A percentile compares a stretch with the other conserved stretches of the same genome.
phyloP scores from a whole-genome alignment of 2,888 invertebrate genomes.

The Drosophila kokeensis region DNA sequence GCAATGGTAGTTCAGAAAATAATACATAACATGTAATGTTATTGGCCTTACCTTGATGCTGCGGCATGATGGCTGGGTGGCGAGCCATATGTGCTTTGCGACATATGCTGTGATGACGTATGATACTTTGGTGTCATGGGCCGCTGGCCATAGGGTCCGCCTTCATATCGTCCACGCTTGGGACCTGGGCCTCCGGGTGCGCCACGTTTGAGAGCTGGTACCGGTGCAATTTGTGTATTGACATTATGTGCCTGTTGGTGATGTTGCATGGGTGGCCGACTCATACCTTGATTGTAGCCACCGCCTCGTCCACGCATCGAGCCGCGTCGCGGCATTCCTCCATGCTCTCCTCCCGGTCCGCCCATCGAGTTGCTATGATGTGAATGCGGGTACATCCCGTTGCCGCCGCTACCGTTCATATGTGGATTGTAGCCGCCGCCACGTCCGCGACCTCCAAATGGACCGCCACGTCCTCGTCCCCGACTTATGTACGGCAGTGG shows the following conservation, averaged over 20 bases:
- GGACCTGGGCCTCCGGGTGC: conserved; percentile 84
- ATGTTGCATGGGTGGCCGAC: conserved; percentile 82
- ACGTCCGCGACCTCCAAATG: conserved; percentile 75
- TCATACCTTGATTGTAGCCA: conserved; percentile 82
- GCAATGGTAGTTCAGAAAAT: neutral
- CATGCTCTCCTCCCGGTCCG: conserved; percentile 74
- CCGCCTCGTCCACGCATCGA: conserved; percentile 84
- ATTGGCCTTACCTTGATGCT: conserved; percentile 73
- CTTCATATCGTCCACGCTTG: conserved; percentile 85
- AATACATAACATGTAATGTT: neutral
- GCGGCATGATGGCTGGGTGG: conserved; percentile 75
- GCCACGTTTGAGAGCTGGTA: conserved; percentile 84
- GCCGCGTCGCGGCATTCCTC: conserved; percentile 81
- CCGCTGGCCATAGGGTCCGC: conserved; percentile 83
- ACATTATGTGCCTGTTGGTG: conserved; percentile 81
- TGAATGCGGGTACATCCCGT: conserved; percentile 73
- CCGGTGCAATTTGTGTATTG: conserved; percentile 84
- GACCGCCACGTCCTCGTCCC: conserved; percentile 83
- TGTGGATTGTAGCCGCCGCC: conserved; percentile 81
- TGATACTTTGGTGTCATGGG: conserved; percentile 84
- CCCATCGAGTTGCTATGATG: conserved; percentile 68
- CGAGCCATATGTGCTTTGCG: conserved; percentile 78
- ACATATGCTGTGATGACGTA: conserved; percentile 78
- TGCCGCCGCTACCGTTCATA: conserved; percentile 74
- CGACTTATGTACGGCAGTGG: conserved; percentile 70